Conservation (phyloP, 30 jellyfish, hydroid and myxozoan genomes). For the Mastigias papua region DNA sequence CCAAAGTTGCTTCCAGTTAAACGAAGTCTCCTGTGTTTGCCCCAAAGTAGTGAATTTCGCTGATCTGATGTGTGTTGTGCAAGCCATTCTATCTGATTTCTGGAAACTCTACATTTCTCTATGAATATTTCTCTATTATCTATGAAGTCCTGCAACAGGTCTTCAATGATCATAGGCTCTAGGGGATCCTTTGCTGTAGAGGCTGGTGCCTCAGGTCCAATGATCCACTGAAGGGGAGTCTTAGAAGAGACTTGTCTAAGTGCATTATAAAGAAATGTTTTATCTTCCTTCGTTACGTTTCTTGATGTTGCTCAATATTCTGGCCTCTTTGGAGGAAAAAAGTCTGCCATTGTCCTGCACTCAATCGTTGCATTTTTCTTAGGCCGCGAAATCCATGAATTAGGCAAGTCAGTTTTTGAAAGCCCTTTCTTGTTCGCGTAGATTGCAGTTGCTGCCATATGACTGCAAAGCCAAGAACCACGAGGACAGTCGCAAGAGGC, state of each 20-base stretch:
- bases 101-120: slow-evolving; percentile 7
- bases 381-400: background rate
- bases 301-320: background rate
- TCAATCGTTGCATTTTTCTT: background rate
- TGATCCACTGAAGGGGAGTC: slow-evolving; percentile 51
- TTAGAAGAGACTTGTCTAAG: background rate
- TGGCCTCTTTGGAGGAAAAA: background rate
- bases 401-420: background rate
- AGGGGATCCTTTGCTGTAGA: background rate
- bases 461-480: background rate
- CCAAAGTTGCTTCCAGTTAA: slow-evolving; percentile 21
- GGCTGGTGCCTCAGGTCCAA: slow-evolving; percentile 54
- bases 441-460: background rate
- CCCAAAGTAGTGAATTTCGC: slow-evolving; percentile 18
- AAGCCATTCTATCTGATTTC: slow-evolving; percentile 32
- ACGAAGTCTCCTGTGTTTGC: background rate
- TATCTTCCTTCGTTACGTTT: background rate
- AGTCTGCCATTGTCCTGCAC: background rate
- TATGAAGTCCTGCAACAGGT: slow-evolving; percentile 1
- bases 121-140: slow-evolving; percentile 3
- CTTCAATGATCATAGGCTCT: slow-evolving; percentile 39
- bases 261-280: background rate
- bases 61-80: slow-evolving; percentile 19
- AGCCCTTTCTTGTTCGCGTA: background rate
- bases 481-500: background rate